Base-by-base conservation (phyloP, 2,888 invertebrate species). In the Sinhomidia bicolor region DNA sequence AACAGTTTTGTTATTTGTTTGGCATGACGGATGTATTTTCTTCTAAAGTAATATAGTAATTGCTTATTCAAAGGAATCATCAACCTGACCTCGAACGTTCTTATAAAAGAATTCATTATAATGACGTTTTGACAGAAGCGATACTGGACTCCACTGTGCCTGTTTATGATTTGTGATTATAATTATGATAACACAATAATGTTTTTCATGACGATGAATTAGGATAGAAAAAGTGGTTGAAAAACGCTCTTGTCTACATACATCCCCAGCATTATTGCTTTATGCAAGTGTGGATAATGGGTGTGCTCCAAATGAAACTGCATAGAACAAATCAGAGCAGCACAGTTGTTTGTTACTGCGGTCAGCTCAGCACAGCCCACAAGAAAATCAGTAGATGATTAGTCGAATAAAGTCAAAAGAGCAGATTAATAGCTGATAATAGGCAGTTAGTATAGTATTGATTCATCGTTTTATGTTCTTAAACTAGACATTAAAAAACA, bases 291-390 rank as follows among this genome's bases (percentile, higher is more conserved):
- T 47, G 71, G 41, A 44, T 41, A 68, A 76, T 85, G 85, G 85
- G 85, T 65, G 85, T 85, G 85, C 44, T 62, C 62, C 23, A 47
- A 36, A 62, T 76, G 57, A 51, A 36, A 51, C 84, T 57, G n/a
- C 26, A 1, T 44, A 62, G 29, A 60, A 84, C 76, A 84, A 84
- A 44, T 60, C 71, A 54, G n/a, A 23, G 68, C 36, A 36, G 7
- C 36, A 36, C 7, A 36, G 36, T 5, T 36, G 36, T 17, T n/a
- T 65, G 20, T 14, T 51, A 51, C 68, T 26, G 17, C 20, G 47
- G 36, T 81, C 65, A 68, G 65, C 32, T 81, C 65, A 68, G 81
- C 36, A 68, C 36, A 36, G 7, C n/a, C 7, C 36, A 68, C 20
- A 32, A 17, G 9, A 62, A 7, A 2, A 29, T 2, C 62, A 62